Base-by-base conservation (phyloP, 1,140 invertebrate genomes). In the Tetranychus urticae region DNA sequence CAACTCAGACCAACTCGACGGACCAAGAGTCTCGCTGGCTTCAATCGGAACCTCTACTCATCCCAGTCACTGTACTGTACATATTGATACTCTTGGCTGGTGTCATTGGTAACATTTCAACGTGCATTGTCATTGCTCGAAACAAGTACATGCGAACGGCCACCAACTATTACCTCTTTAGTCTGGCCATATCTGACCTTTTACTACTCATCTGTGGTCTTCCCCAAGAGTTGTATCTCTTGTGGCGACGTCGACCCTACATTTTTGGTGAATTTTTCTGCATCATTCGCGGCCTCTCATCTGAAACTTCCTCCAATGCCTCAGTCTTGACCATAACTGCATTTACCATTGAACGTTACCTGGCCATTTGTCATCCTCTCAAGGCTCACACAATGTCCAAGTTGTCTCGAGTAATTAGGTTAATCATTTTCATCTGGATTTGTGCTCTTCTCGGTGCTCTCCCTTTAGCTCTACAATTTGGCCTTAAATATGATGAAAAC, bases 281-380 rank as follows among this genome's bases (percentile, higher is more conserved):
- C 71, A 76, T 88, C 12, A 73, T 89, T 39, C 80, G 86, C 60
- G 84, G 84, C 6, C 56, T 60, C 14, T 54, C 61, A 2, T 82
- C 86, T 0, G 90, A 94, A 71, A 88, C 85, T 4, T 90, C 88
- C 0, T 86, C 87, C 2, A 90, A 93, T 71, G 89, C 90, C 0
- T 92, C 90, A 1, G 85, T 96, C 0, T 75, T 96, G 54, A 90
- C 86, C 7, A 91, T 92, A 56, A 64, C 56, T 13, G 85, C 87
- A 2, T 97, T 97, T 73, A 96, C 91, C 0, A 80, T 92, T 5
- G 92, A 97, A 71, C 73, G 92, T 56, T 97, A 94, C 71, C 79
- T 94, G 33, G 90, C 88, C n/a, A 93, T 96, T 65, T 93, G 89
- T 72, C 84, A 91, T 70, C 89, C 90, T 0, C 83, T 94, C 65